These are phyloP conservation scores for Apteryx mantelli DNA, from an alignment of 2,113 vertebrate genomes.

Conservation along the genomic window DNA sequence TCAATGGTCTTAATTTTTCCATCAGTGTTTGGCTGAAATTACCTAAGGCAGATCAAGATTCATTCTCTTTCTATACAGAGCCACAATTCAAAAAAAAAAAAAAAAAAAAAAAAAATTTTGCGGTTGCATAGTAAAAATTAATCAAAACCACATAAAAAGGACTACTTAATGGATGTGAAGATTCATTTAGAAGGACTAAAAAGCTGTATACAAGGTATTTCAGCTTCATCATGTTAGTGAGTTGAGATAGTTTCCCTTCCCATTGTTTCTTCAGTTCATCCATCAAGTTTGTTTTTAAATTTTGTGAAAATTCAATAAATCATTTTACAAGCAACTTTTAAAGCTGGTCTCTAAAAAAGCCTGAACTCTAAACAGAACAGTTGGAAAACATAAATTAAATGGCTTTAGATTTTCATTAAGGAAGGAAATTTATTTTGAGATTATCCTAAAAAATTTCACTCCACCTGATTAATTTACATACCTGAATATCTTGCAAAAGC, in stretches of 20 bases:
- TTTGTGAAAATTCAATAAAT: background rate
- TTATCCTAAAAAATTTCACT: background rate
- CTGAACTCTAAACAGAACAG: background rate
- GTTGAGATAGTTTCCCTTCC: background rate
- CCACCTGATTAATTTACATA: background rate
- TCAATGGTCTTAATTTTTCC: background rate
- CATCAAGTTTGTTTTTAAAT: background rate
- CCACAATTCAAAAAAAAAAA: constrained; percentile 15
- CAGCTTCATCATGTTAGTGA: background rate
- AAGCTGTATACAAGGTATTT: background rate
- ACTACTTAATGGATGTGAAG: background rate
- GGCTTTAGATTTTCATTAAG: background rate
- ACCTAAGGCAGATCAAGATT: background rate
- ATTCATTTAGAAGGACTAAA: constrained; percentile 17
- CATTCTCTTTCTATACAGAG: background rate
- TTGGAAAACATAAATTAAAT: background rate
- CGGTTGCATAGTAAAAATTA: constrained; percentile 14
- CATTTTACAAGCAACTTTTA: background rate
- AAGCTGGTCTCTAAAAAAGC: background rate
- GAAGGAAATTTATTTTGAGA: constrained; percentile 3
- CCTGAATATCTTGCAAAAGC: constrained; percentile 9
- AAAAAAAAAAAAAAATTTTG: constrained; percentile 16
- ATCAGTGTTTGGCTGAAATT: constrained; percentile 1
- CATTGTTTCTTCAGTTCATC: background rate
- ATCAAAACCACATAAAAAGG: constrained; percentile 29